Conservation (phyloP, 1,140 invertebrate genomes). For the Eupeodes corollae region DNA sequence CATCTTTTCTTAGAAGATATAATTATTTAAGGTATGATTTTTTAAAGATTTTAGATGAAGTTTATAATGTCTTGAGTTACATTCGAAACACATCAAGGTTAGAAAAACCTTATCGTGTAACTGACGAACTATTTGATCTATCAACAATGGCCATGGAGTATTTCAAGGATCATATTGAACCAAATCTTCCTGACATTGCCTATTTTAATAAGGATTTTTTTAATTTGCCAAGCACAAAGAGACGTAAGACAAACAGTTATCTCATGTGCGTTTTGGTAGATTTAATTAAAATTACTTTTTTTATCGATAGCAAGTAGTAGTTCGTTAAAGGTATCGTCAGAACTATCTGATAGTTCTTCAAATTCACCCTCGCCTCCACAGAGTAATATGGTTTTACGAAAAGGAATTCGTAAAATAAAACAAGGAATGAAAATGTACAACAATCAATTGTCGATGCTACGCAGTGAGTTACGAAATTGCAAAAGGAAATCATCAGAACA, state of each 20-base stretch:
- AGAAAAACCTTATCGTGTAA: constrained; percentile 73
- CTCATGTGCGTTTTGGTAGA: background rate
- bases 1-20: background rate
- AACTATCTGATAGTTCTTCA: constrained; percentile 41
- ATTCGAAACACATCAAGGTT: constrained; percentile 70
- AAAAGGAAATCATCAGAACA: constrained; percentile 70
- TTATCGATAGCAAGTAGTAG: constrained; percentile 9
- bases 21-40: background rate
- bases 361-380: constrained; percentile 54
- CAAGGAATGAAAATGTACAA: constrained; percentile 81
- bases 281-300: background rate
- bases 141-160: constrained; percentile 90
- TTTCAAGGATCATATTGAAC: constrained; percentile 81
- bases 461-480: constrained; percentile 62
- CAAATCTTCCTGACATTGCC: constrained; percentile 71
- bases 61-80: constrained; percentile 69
- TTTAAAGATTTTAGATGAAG: constrained; percentile 54
- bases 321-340: constrained; percentile 21
- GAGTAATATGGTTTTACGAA: constrained; percentile 71
- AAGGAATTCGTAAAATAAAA: constrained; percentile 74
- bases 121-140: constrained; percentile 82
- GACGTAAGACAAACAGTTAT: constrained; percentile 15
- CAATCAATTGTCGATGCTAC: constrained; percentile 60
- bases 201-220: constrained; percentile 72
- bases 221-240: constrained; percentile 24